Base-by-base conservation (phyloP, 2,888 invertebrate species). In the Candidula unifasciata region DNA sequence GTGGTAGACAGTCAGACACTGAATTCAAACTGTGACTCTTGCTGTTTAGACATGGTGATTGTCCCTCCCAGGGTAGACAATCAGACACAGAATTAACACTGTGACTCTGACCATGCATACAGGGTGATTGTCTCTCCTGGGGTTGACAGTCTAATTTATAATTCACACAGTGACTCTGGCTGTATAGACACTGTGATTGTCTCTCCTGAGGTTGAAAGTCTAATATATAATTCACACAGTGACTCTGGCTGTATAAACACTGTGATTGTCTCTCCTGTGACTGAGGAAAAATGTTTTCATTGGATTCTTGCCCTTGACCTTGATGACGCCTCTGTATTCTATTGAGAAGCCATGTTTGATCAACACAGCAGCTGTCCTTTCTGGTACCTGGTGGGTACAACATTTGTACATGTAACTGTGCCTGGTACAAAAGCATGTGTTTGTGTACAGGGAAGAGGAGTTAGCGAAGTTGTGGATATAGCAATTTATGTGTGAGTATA, bases 251-350 rank as follows among this genome's bases (percentile, higher is more conserved):
- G n/a, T 52, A 1, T 54, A 27, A 2, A 64, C 24, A 27, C 16
- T 54, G 1, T 35, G 27, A 27, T 24, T 81, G n/a, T 78, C 64
- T 27, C 57, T 83, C 27, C 66, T 79, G 16, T 52, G 83, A 2
- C 83, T 69, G 8, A 93, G 87, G 73, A 97, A 98, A 94, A 97
- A 98, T 0, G 98, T 98, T 69, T 96, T 96, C 83, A 98, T 92
- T 3, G 92, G 92, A 35, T 97, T 97, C 94, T 98, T 98, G 69
- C 99, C 99, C 94, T 99, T 99, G 18, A 99, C 97, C 91, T 95
- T 97, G 5, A 97, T 98, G 0, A 97, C 96, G 0, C 99, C 99
- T 35, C 99, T 95, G 92, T 97, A 97, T 90, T 97, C 97, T 90
- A 98, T 96, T 16, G 80, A 95, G 94, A 97, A 98, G 2, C 97